Evolutionary conservation across 2,113 vertebrate species (phyloP), one percentile per base, ranked within the genome.

Genomic region (Oryzias woworae): DNA sequence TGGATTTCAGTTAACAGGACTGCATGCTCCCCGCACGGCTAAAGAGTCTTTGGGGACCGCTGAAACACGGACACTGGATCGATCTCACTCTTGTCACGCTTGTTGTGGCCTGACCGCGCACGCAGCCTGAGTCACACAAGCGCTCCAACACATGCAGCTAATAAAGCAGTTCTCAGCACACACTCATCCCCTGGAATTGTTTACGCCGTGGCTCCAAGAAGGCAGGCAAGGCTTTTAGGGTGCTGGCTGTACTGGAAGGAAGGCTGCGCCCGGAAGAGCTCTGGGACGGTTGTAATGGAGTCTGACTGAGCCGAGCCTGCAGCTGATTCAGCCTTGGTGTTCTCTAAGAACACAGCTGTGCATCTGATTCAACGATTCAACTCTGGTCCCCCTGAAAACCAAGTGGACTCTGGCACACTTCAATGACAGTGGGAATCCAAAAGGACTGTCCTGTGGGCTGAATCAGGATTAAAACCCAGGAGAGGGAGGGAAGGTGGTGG

Each of bases 181-280:
- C 31, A 36, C 31, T 36, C 31, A 2, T 36, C 31, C 36, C 36
- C 36, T 10, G 36, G 36, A 12, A 36, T 12, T 36, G 36, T 64
- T 70, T 65, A 65, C 43, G 5, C 16, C 7, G 36, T 1, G 42
- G 51, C 68, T 66, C 60, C 2, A 54, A 71, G 68, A 70, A 75
- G 56, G 28, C 58, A 20, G 67, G 75, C 68, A 80, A 86, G 80
- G 82, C 77, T 88, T 82, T 87, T 75, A 85, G 12, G 3, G 43
- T 17, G 13, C 13, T 69, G 20, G 44, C 47, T 80, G 85, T 84
- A 73, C 79, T 71, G 61, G 75, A 83, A 83, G 62, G 31, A 83
- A 83, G 62, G 31, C 47, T 58, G 16, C 1, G 17, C 64, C n/a
- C 48, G 44, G 61, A 69, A 57, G 31, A 71, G 64, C 62, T 42